Percentiles rank a stretch among this genome's conserved stretches.
These are phyloP conservation scores for Microtus montanus DNA, from an alignment of 2,113 vertebrate genomes.

Conservation along the genomic window DNA sequence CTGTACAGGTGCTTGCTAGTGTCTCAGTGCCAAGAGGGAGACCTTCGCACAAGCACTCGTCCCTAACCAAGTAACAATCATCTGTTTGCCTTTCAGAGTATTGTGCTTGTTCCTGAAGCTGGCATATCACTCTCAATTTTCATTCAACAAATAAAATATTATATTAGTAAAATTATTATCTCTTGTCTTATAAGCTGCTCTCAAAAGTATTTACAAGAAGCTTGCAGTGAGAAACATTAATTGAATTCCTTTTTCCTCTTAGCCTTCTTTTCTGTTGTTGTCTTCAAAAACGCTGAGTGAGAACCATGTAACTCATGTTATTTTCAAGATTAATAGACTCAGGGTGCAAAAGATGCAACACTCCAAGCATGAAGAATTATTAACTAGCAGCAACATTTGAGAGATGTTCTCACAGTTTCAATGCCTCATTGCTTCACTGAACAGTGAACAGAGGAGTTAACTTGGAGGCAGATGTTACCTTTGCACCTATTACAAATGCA, in stretches of 20 bases:
- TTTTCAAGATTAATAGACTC: constrained; percentile 83
- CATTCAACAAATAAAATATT: not conserved
- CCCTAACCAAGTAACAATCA: not conserved
- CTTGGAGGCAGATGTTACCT: constrained; percentile 78
- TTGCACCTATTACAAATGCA: constrained; percentile 64
- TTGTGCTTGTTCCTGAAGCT: not conserved
- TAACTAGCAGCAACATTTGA: constrained; percentile 76
- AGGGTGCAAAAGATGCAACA: constrained; percentile 74
- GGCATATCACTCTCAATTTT: not conserved
- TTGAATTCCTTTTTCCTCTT: not conserved
- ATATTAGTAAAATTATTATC: constrained; percentile 15
- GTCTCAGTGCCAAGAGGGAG: not conserved
- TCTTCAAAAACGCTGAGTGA: constrained; percentile 44
- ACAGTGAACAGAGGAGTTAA: constrained; percentile 80
- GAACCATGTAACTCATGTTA: constrained; percentile 56
- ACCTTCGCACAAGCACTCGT: no score
- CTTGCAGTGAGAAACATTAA: not conserved
- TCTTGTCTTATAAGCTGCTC: not conserved
- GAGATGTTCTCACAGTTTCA: constrained; percentile 76
- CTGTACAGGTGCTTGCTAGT: not conserved
- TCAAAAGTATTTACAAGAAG: not conserved
- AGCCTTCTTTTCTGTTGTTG: not conserved
- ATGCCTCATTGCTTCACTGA: constrained; percentile 83
- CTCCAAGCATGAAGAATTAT: constrained; percentile 84
- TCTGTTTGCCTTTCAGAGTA: not conserved